A percentile compares a stretch with the other conserved stretches of the same genome.
Conservation (phyloP, 2,113 vertebrate species). For the Pomatostomus ruficeps region DNA sequence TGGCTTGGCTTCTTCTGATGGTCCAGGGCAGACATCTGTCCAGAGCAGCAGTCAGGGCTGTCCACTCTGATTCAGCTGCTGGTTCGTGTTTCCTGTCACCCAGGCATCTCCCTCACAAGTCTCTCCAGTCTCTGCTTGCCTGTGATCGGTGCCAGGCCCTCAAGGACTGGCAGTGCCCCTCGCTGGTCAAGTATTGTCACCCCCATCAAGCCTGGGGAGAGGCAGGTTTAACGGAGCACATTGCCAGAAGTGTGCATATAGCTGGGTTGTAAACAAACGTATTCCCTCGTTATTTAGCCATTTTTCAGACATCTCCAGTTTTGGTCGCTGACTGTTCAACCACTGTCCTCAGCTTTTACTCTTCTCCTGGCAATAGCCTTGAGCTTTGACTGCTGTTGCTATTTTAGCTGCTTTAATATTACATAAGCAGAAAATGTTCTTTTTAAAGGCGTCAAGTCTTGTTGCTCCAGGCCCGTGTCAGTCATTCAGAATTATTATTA, state of each 20-base stretch:
- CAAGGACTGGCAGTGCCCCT: neutral
- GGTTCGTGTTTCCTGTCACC: neutral
- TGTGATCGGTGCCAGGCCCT: neutral
- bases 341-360: neutral
- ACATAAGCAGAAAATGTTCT: constrained; percentile 26
- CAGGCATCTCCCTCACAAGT: neutral
- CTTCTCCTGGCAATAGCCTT: neutral
- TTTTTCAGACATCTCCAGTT: neutral
- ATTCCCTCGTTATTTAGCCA: neutral
- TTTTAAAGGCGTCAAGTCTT: constrained; percentile 12
- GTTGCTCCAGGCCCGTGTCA: constrained; percentile 33
- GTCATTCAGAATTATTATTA: constrained; percentile 47
- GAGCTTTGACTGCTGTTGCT: constrained; percentile 28
- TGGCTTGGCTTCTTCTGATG: neutral
- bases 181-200: neutral
- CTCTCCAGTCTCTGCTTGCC: neutral
- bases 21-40: neutral
- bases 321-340: neutral
- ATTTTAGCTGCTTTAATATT: constrained; percentile 44
- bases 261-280: neutral
- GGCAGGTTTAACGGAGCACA: neutral
- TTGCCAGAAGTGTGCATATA: neutral
- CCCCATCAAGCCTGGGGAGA: neutral
- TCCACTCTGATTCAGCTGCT: neutral
- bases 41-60: neutral